Base-by-base conservation (phyloP, 2,888 invertebrate genomes). In the Onchidella celtica region DNA sequence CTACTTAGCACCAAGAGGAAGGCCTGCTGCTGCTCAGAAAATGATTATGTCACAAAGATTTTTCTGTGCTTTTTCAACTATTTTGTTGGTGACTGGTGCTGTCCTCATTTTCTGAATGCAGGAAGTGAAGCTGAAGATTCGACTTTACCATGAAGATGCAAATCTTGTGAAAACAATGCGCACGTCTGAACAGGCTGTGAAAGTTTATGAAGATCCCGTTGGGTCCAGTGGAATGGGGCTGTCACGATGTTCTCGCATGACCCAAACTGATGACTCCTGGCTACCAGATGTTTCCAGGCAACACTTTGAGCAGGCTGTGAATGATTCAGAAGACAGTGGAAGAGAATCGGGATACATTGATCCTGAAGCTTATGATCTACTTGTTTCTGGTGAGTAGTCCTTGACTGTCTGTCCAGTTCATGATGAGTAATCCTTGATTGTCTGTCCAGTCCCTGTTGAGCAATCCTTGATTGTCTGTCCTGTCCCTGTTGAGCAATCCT, bases 331-430 rank as follows among this genome's bases (percentile, higher is more conserved):
- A 32, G 79, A 79, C 27, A 79, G 65, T 73, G 79, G 79, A 24
- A 36, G 72, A 4, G 65, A 47, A 24, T 79, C 79, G 17, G 79
- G 72, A 29, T 79, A 65, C 55, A 59, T 72, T 73, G 72, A 73
- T 38, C 47, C 38, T n/a, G 57, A 77, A 14, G 77, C 77, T 27
- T 77, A 68, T 63, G 70, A 78, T 59, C 70, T 78, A 2, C 38
- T 78, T 69, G 70, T 36, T 14, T 70, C 69, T 59, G 78, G 78
- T 78, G 55, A 24, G 68, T 78, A 21, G 27, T 24, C 38, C 38
- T 34, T 32, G 27, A 11, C 6, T 47, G n/a, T n/a, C n/a, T n/a
- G n/a, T n/a, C n/a, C n/a, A n/a, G n/a, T n/a, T n/a, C n/a, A n/a
- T n/a, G n/a, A n/a, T n/a, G n/a, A n/a, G n/a, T n/a, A n/a, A n/a